Percentiles rank a stretch among this genome's conserved stretches.
These are phyloP conservation scores for Ennomos erosarius DNA, from an alignment of 2,888 invertebrate genomes.

Conservation along the genomic window DNA sequence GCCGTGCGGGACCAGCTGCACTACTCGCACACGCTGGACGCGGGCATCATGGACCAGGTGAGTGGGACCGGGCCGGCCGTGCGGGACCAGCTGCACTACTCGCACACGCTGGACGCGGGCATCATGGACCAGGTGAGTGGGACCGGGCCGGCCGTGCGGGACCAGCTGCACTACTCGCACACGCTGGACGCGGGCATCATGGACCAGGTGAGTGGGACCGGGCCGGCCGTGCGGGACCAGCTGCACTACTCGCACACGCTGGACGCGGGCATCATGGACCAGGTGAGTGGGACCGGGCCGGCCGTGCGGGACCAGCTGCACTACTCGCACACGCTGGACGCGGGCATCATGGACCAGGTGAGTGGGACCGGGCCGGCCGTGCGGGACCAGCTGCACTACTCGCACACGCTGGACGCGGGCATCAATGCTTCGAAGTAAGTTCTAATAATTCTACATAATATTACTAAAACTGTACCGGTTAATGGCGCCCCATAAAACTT, in stretches of 20 bases:
- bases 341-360: constrained; percentile 77
- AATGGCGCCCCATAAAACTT: too few relatives aligned
- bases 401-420: constrained; percentile 71
- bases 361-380: constrained; percentile 65
- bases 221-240: constrained; percentile 71
- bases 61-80: constrained; percentile 65
- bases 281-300: constrained; percentile 66
- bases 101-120: constrained; percentile 71
- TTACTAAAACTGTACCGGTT: too few relatives aligned
- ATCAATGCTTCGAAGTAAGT: constrained; percentile 55
- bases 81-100: constrained; percentile 74
- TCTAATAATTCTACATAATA: too few relatives aligned
- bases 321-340: constrained; percentile 75
- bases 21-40: constrained; percentile 75
- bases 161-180: constrained; percentile 76
- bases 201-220: constrained; percentile 69
- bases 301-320: constrained; percentile 72
- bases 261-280: constrained; percentile 76
- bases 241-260: constrained; percentile 74
- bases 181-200: constrained; percentile 73
- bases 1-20: constrained; percentile 72
- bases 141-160: constrained; percentile 66
- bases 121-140: constrained; percentile 77
- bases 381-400: constrained; percentile 74
- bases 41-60: constrained; percentile 77